phyloP scores from a whole-genome alignment of 2,797 vertebrate genomes.

The Erethizon dorsatum region DNA sequence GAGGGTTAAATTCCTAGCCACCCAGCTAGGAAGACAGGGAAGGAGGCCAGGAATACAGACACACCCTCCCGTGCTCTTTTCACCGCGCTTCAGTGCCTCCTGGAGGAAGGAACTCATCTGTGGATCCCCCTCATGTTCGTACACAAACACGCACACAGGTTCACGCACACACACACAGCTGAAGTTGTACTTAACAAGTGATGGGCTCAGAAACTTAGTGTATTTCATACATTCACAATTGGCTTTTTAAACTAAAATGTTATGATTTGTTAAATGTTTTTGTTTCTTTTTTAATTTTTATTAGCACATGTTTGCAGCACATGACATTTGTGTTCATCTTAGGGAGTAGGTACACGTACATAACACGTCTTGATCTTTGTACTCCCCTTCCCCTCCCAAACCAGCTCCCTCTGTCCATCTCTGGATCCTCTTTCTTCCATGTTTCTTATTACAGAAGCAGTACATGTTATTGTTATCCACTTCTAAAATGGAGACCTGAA shows the following conservation, averaged over 20 bases:
- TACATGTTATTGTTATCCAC: background rate
- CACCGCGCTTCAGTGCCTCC: rapidly evolving
- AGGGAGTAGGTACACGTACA: background rate
- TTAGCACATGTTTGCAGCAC: background rate
- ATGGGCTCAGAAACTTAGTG: background rate
- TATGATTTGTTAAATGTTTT: background rate
- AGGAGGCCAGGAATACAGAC: background rate
- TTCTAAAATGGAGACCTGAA: conserved; percentile 30
- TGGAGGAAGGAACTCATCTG: background rate
- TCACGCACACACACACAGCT: background rate
- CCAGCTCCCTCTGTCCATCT: background rate
- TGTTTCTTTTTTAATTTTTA: background rate
- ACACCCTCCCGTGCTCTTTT: background rate
- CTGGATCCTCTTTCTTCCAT: background rate
- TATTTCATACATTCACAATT: background rate
- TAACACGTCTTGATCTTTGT: background rate
- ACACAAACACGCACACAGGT: too few species aligned
- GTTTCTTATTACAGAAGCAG: conserved; percentile 41
- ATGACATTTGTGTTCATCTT: background rate
- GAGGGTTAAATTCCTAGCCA: background rate
- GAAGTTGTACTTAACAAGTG: conserved; percentile 4
- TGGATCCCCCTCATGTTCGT: background rate
- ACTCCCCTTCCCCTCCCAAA: background rate
- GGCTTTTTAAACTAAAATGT: conserved; percentile 25
- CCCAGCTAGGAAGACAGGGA: background rate